Conservation (phyloP, 2,797 vertebrate genomes). For the Sebastes iracundus region DNA sequence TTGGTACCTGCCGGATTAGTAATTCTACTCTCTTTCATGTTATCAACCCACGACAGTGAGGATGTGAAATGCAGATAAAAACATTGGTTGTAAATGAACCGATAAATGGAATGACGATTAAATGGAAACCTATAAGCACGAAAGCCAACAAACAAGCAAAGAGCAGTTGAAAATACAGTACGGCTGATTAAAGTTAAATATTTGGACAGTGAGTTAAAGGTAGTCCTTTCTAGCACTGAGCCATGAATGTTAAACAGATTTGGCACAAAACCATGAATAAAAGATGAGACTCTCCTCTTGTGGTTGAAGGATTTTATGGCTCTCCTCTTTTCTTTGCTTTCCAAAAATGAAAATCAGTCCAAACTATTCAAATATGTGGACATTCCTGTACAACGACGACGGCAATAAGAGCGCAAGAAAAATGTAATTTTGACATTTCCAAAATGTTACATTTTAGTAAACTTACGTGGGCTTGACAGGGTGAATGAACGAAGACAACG, state of each 20-base stretch:
- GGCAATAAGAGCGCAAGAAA: not conserved
- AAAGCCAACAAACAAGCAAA: slow-evolving; percentile 58
- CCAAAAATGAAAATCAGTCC: slow-evolving; percentile 26
- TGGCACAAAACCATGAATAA: slow-evolving; percentile 49
- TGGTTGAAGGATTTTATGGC: slow-evolving; percentile 17
- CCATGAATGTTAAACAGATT: slow-evolving; percentile 55
- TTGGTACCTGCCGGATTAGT: slow-evolving; percentile 19
- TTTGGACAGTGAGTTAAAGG: slow-evolving; percentile 51
- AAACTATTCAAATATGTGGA: slow-evolving; percentile 4
- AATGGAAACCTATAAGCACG: slow-evolving; percentile 29
- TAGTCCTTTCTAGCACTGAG: slow-evolving; percentile 13
- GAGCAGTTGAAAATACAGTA: slow-evolving; percentile 43
- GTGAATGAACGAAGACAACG: slow-evolving; percentile 1
- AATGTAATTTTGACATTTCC: not conserved
- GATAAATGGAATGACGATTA: slow-evolving; percentile 32
- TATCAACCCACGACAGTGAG: slow-evolving; percentile 12
- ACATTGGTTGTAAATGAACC: not conserved
- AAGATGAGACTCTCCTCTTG: slow-evolving; percentile 45
- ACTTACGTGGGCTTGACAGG: not conserved
- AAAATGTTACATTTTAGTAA: not conserved
- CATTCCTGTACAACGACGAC: not conserved
- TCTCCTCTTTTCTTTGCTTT: slow-evolving; percentile 8
- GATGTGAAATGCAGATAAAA: slow-evolving; percentile 40
- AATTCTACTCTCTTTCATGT: slow-evolving; percentile 40
- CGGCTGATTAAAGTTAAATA: slow-evolving; percentile 57